phyloP scores from a whole-genome alignment of 1,140 invertebrate genomes.

The Dreissena polymorpha region DNA sequence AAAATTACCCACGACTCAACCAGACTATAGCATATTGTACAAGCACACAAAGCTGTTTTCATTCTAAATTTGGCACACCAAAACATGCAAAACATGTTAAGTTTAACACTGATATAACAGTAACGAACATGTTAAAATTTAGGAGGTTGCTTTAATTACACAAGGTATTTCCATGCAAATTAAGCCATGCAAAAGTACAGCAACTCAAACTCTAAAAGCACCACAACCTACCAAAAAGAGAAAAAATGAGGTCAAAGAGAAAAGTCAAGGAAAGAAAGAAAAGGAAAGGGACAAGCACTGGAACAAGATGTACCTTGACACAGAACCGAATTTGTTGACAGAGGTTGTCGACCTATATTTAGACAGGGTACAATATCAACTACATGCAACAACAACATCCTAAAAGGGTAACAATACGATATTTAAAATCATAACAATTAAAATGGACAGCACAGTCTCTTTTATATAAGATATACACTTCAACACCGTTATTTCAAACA shows the following conservation, averaged over 20 bases:
- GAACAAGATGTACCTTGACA: conserved; percentile 35
- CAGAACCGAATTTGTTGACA: conserved; percentile 38
- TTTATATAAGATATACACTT: not conserved
- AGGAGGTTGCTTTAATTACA: not conserved
- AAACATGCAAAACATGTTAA: too few species aligned
- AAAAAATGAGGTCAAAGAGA: conserved; percentile 1
- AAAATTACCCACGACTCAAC: too few species aligned
- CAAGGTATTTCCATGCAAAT: not conserved
- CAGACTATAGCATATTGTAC: too few species aligned
- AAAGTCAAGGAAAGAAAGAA: not conserved
- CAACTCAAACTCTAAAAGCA: not conserved
- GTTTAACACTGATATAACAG: too few species aligned
- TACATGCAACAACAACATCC: not conserved
- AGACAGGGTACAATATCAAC: not conserved
- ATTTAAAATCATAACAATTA: not conserved
- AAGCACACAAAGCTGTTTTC: too few species aligned
- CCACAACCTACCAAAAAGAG: not conserved
- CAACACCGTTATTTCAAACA: not conserved
- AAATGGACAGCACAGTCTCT: not conserved
- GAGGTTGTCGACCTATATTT: conserved; percentile 35
- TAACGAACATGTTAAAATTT: not conserved
- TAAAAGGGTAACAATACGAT: not conserved
- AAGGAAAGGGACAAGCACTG: not conserved
- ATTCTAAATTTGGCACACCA: too few species aligned
- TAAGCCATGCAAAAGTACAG: not conserved